Percentiles rank a stretch among this genome's conserved stretches.
These are phyloP conservation scores for Mnemiopsis leidyi DNA, from an alignment of 37 sponge, comb jelly and placozoan genomes.

Conservation along the genomic window DNA sequence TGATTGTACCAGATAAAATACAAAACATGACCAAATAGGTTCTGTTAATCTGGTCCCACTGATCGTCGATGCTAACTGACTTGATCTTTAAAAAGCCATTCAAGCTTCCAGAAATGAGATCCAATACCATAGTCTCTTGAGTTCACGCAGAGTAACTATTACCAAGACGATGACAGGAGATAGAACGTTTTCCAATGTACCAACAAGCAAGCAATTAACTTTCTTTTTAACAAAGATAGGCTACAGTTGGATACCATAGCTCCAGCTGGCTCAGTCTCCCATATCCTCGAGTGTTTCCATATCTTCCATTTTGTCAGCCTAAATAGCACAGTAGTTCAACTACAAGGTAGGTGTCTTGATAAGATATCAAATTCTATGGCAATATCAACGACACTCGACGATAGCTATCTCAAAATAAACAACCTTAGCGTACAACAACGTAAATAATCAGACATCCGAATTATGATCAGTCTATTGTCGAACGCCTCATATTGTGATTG, in stretches of 20 bases:
- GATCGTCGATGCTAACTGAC: conserved; percentile 38
- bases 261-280: no score
- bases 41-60: conserved; percentile 56
- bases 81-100: background rate
- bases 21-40: conserved; percentile 58
- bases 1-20: conserved; percentile 4
- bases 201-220: background rate
- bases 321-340: no score
- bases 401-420: no score
- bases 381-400: no score
- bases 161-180: no score
- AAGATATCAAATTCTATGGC: no score
- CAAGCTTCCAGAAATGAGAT: conserved; percentile 33
- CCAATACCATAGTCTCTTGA: conserved; percentile 19
- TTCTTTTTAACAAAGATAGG: background rate
- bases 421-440: no score
- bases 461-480: background rate
- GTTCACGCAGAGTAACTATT: no score
- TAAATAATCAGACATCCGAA: background rate
- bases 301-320: background rate
- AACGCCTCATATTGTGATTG: background rate
- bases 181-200: no score
- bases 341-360: no score
- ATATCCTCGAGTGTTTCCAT: no score
- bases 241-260: background rate